Percentiles rank a stretch among this genome's conserved stretches.
Conservation (phyloP, 2,888 invertebrate genomes). For the Aelia acuminata region DNA sequence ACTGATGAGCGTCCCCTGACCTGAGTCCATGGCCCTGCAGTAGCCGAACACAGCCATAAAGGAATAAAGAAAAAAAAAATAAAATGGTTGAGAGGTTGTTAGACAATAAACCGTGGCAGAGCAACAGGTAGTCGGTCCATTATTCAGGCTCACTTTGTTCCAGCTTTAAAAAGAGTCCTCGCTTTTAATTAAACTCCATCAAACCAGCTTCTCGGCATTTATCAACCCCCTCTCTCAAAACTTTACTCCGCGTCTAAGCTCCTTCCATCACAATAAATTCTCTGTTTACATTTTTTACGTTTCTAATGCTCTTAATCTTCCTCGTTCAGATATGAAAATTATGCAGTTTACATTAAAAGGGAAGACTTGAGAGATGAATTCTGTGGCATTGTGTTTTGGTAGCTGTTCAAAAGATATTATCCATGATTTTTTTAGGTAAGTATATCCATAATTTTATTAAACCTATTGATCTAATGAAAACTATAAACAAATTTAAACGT, state of each 20-base stretch:
- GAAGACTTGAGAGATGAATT: no score
- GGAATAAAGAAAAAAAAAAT: slow-evolving; percentile 33
- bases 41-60: slow-evolving; percentile 34
- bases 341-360: neutral
- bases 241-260: slow-evolving; percentile 40
- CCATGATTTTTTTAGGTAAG: no score
- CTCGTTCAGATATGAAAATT: neutral
- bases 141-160: slow-evolving; percentile 60
- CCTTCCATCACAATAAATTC: slow-evolving; percentile 18
- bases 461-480: no score
- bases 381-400: no score
- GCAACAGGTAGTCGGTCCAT: slow-evolving; percentile 63
- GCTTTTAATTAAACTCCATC: slow-evolving; percentile 60
- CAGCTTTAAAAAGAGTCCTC: slow-evolving; percentile 60
- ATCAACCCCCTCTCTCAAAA: slow-evolving; percentile 47
- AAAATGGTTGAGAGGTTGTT: slow-evolving; percentile 49
- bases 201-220: slow-evolving; percentile 51
- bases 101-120: slow-evolving; percentile 48
- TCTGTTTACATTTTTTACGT: slow-evolving; percentile 34
- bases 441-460: no score
- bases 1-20: neutral
- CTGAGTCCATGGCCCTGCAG: neutral
- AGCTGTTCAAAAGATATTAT: neutral
- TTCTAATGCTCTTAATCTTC: neutral
- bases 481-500: no score